Base-by-base conservation (phyloP, 2,888 invertebrate species). In the Thymelicus sylvestris region DNA sequence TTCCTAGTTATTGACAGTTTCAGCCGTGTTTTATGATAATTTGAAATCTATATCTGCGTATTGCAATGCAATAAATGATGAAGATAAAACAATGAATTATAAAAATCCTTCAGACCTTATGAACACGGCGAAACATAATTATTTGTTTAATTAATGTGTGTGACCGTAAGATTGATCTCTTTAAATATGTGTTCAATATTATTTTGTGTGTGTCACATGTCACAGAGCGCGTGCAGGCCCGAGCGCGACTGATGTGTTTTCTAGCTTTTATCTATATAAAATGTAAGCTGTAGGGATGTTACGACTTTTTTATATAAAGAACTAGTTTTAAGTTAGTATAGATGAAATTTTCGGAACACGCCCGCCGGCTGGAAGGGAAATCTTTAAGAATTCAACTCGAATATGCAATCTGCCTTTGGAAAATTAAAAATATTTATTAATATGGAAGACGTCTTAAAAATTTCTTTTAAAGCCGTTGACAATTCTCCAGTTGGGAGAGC, bases 161-260 rank as follows among this genome's bases (percentile, higher is more conserved):
- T 55, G 55, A 52, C 57, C 39, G 39, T 62, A 61, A 12, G 39
- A 44, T 52, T 70, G 70, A 70, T 66, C 65, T 70, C 70, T 61
- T 44, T 31, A 39, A 38, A 47, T 38, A 57, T 68, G 71, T 71
- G 66, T 67, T 71, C 71, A 67, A 62, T 44, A 7, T 31, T 24
- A 6, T 47, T 67, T 62, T 67, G 39, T 48, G 39, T 61, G 50
- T 10, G 55, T 72, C 70, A 57, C 61, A 57, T 48, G 31, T 38
- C 68, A 19, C 38, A 63, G 50, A 74, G 68, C 78, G 74, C 79
- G 68, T 81, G 86, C 86, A 80, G 83, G 87, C 82, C 87, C 67
- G 24, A 67, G 86, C 74, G 85, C 83, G 91, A 90, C 88, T 90
- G 90, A 88, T 79, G 82, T 81, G 84, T 83, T 80, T 86, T 68